Evolutionary conservation across 1,140 invertebrate species (phyloP), one percentile per base, ranked within the genome.

Genomic region (Sweltsa coloradensis): DNA sequence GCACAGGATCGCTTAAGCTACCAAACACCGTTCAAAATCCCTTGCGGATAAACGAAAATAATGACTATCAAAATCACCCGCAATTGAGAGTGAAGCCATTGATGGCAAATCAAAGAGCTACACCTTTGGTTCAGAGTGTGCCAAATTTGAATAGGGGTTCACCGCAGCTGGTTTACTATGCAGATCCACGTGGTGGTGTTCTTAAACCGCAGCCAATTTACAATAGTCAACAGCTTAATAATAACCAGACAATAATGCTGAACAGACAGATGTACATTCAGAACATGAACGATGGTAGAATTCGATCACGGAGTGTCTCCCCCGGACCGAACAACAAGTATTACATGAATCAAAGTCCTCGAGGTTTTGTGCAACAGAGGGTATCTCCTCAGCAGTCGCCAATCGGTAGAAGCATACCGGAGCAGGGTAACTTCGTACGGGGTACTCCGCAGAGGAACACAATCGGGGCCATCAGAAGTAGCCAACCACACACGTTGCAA

Each of bases 371-470:
- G 3, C 26, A 26, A n/a, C 13, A 5, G 26, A 5, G n/a, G 9
- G 0, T 36, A 18, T 13, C 25, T 7, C 14, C 16, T 5, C 14
- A 14, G 5, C 9, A 1, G 2, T 16, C 1, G 5, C 1, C 24
- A 14, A 9, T 6, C 5, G 19, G 31, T n/a, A 26, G 4, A 5
- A 27, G 14, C 7, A n/a, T n/a, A n/a, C n/a, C n/a, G n/a, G 19
- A 27, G 24, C 9, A 3, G 13, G 18, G 19, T 14, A 1, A 45
- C 7, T 45, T 45, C 27, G 9, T n/a, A 11, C 29, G 43, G 6
- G 43, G 43, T 2, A 26, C 22, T 3, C 18, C 43, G n/a, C 43
- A 45, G 27, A 45, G 43, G 18, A 45, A 34, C 9, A 45, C 43
- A 14, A 45, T 45, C 16, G 43, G 43, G 2, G 26, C 43, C 3